phyloP scores from a whole-genome alignment of 2,888 invertebrate genomes.

The Nemurella pictetii region DNA sequence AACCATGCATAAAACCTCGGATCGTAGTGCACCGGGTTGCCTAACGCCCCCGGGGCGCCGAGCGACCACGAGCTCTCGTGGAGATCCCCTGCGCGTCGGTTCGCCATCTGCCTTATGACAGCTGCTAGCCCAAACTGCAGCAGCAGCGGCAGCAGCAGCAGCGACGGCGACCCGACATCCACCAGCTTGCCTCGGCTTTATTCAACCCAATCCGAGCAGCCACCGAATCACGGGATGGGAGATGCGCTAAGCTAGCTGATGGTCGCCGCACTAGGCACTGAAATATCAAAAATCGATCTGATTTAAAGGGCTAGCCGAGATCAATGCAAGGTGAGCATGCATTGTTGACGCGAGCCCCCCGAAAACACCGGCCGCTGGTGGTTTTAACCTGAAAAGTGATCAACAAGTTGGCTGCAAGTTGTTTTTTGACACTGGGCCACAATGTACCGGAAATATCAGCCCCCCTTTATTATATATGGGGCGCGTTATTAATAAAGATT shows the following conservation, averaged over 20 bases:
- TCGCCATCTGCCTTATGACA: not conserved
- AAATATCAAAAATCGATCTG: constrained; percentile 2
- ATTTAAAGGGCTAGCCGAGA: constrained; percentile 5
- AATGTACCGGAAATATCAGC: not conserved
- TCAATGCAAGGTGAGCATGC: not conserved
- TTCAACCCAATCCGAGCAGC: too few relatives aligned
- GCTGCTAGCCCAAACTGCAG: not conserved
- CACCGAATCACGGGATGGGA: not conserved
- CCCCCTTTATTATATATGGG: not conserved
- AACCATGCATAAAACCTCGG: not conserved
- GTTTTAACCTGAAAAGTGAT: not conserved
- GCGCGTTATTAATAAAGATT: not conserved
- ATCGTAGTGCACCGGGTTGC: not conserved
- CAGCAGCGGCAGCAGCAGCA: not conserved
- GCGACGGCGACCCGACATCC: too few relatives aligned
- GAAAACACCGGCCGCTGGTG: not conserved
- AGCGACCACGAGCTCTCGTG: not conserved
- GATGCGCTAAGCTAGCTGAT: not conserved
- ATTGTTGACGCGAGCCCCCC: not conserved
- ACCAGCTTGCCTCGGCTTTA: not conserved
- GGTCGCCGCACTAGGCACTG: not conserved
- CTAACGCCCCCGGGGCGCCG: not conserved
- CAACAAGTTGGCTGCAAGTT: constrained; percentile 6
- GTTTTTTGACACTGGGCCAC: not conserved
- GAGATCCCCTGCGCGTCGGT: not conserved